These are phyloP conservation scores for Anticlea derivata DNA, from an alignment of 2,888 invertebrate genomes.

Conservation along the genomic window DNA sequence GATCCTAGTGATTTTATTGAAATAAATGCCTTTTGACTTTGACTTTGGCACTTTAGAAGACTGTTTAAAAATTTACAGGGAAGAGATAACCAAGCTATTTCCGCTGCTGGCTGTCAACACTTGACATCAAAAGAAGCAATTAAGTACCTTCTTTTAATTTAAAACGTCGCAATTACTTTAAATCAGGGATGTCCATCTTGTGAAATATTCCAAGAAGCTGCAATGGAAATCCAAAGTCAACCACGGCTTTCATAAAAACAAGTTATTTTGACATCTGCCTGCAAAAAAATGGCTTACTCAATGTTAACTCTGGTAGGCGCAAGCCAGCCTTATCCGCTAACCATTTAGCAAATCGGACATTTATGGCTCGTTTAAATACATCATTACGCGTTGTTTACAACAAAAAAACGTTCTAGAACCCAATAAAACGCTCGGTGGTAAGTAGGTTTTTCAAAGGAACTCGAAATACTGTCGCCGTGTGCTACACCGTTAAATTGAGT, in stretches of 20 bases:
- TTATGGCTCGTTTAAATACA: slow-evolving; percentile 18
- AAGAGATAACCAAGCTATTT: too few species aligned
- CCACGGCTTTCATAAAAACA: neutral
- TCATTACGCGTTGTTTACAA: slow-evolving; percentile 27
- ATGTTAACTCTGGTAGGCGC: neutral
- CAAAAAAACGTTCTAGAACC: slow-evolving; percentile 33
- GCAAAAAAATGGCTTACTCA: neutral
- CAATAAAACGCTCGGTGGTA: slow-evolving; percentile 40
- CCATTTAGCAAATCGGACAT: slow-evolving; percentile 26
- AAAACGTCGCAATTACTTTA: slow-evolving; percentile 7
- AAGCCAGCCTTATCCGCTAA: slow-evolving; percentile 10
- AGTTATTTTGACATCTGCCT: neutral
- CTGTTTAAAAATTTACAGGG: too few species aligned
- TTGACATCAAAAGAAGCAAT: too few species aligned
- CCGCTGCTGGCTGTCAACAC: too few species aligned
- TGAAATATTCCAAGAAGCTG: neutral
- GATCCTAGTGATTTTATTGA: too few species aligned
- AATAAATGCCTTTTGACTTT: too few species aligned
- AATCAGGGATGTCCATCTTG: slow-evolving; percentile 4
- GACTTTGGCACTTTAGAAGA: too few species aligned
- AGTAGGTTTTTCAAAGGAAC: slow-evolving; percentile 43
- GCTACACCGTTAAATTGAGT: slow-evolving; percentile 66
- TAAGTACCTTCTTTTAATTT: too few species aligned
- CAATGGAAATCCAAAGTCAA: slow-evolving; percentile 16
- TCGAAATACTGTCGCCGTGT: slow-evolving; percentile 58